A percentile compares a stretch with the other conserved stretches of the same genome.
Evolutionary conservation across 2,888 invertebrate species (phyloP).

Genomic region (Cantharis flavilabris): DNA sequence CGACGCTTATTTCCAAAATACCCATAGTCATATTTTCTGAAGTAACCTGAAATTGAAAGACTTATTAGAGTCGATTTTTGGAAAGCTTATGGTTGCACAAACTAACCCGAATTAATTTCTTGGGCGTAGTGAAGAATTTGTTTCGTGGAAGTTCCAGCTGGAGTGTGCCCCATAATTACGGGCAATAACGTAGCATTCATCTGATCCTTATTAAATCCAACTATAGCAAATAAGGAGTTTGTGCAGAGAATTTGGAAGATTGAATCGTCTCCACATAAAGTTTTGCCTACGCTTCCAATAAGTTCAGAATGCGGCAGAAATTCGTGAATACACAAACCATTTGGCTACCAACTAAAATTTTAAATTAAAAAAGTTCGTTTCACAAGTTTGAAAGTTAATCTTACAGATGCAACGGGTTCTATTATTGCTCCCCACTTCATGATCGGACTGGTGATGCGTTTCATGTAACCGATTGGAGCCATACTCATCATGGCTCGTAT

Average conservation of each 20-base stretch:
- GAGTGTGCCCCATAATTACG: slow-evolving; percentile 42
- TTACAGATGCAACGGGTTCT: slow-evolving; percentile 65
- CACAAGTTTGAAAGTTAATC: slow-evolving; percentile 64
- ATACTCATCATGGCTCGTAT: slow-evolving; percentile 68
- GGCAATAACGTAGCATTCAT: slow-evolving; percentile 46
- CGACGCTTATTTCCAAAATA: slow-evolving; percentile 3
- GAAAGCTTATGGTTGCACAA: not conserved
- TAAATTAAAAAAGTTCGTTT: not conserved
- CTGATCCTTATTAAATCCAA: slow-evolving; percentile 46
- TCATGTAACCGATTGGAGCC: slow-evolving; percentile 66
- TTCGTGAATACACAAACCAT: slow-evolving; percentile 57
- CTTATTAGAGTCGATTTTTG: not conserved
- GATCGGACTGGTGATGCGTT: not conserved
- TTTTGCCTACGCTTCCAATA: slow-evolving; percentile 57
- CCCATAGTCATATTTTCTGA: slow-evolving; percentile 25
- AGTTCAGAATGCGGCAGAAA: slow-evolving; percentile 64
- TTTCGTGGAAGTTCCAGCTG: slow-evolving; percentile 59
- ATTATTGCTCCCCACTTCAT: slow-evolving; percentile 60
- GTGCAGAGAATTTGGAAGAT: slow-evolving; percentile 40
- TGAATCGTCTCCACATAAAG: slow-evolving; percentile 52
- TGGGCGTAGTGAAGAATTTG: slow-evolving; percentile 77
- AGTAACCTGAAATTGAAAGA: slow-evolving; percentile 5
- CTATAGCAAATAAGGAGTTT: slow-evolving; percentile 44
- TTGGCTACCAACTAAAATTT: not conserved
- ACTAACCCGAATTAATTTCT: slow-evolving; percentile 56